Evolutionary conservation across 2,888 invertebrate genomes (phyloP), one percentile per base, ranked within the genome.

Genomic region (Protodeltote pygarga): DNA sequence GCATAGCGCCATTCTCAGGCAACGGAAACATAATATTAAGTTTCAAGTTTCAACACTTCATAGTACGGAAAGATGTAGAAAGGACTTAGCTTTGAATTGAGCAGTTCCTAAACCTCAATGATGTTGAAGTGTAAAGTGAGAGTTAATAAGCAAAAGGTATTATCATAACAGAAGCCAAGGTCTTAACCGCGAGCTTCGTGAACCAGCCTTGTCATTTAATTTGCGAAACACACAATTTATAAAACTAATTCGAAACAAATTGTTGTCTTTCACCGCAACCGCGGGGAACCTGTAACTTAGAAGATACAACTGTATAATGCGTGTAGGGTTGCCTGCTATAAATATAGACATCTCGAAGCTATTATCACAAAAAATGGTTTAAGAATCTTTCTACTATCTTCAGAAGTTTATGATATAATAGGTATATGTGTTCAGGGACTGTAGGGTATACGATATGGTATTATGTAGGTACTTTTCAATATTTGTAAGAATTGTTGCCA

Each of bases 181-280:
- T 64, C 40, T 44, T 58, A 67, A 75, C 75, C 75, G 55, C 75
- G 57, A 67, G 42, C 38, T 19, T 53, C 60, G 48, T 60, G 61
- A 63, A 61, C 55, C 39, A 63, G 38, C 52, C 69, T 57, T 65
- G 69, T 75, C 72, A 69, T 77, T 76, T 78, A 77, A 76, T 78
- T 79, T 77, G 59, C 72, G 70, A 71, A 76, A 79, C 65, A 65
- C 60, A 73, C 71, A 71, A 73, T 75, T 79, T 75, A 74, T 72
- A 68, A 72, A 78, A 73, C 72, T 71, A 73, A 75, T 79, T 77
- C 61, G 67, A 64, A 67, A 65, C 66, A 73, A 72, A 76, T 75
- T 73, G 74, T 65, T 55, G 60, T 68, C 51, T 68, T 53, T 57
- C 51, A 77, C 78, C 78, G 68, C 77, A 78, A 68, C 70, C 65